Evolutionary conservation across 1,140 invertebrate genomes (phyloP), one percentile per base, ranked within the genome.

Genomic region (Neodiprion fabricii): DNA sequence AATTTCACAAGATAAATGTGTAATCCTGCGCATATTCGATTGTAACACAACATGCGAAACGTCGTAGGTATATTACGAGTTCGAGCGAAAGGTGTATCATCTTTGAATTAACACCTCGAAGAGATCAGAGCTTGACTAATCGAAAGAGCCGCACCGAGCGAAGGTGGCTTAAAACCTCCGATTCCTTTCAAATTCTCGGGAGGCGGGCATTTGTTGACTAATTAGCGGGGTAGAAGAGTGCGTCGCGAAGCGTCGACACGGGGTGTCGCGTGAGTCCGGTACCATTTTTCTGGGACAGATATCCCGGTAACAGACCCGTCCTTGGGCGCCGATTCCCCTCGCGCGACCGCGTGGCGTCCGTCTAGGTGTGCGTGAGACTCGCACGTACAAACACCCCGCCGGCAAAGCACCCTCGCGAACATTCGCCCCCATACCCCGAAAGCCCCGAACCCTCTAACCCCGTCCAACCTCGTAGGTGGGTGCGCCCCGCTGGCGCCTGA

Each of bases 401-500:
- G 70, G 70, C 17, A 49, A 71, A 71, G 50, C 48, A 48, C 70
- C 48, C 70, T 49, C 70, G 70, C 48, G 70, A 48, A 28, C 11
- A 14, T 1, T 49, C 61, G 49, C 23, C 67, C 72, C 70, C 68
- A 72, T 68, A 72, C 74, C 73, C 75, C 76, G 76, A 67, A 76
- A 79, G 79, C 81, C 74, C 81, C 72, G 47, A 75, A 73, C 79
- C 65, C 61, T 17, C 61, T 61, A 61, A 61, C 53, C 53, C 70
- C 71, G 74, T 77, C 75, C 79, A 73, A 77, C 78, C 77, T 78
- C 71, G 76, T 77, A 86, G 86, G 86, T 87, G 85, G 86, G 86
- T 86, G 87, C 86, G 86, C 85, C 86, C 86, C 83, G 86, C 85
- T 86, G 86, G 87, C 86, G 85, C 85, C 86, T 87, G 85, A 86